Evolutionary conservation across 2,113 vertebrate genomes (phyloP).

Genomic region (Oenanthe melanoleuca): DNA sequence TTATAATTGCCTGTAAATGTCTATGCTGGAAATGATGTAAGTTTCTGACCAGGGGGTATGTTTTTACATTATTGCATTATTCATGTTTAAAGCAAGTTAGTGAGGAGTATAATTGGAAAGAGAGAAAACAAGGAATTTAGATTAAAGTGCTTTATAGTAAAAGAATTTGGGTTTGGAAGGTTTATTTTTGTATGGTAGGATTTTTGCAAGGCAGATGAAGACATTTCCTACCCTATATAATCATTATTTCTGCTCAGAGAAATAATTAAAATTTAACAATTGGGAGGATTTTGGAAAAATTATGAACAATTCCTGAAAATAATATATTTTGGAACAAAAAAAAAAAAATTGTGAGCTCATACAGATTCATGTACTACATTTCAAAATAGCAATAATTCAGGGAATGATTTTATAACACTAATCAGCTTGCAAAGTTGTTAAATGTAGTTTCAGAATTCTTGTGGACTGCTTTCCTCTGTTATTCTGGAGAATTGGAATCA

Average conservation of each 20-base stretch:
- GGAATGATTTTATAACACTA: neutral
- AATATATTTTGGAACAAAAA: neutral
- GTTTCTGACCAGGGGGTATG: conserved; percentile 53
- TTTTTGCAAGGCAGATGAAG: neutral
- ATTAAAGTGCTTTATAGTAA: conserved; percentile 23
- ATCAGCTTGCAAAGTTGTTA: neutral
- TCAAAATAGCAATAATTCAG: neutral
- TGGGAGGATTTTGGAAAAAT: neutral
- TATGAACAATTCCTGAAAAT: neutral
- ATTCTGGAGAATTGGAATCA: neutral
- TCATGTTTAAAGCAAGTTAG: conserved; percentile 35
- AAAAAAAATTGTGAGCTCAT: neutral
- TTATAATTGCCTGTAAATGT: conserved; percentile 58
- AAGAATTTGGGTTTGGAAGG: neutral
- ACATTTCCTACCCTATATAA: neutral
- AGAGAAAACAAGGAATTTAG: conserved; percentile 22
- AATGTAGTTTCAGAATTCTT: neutral
- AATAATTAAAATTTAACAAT: neutral
- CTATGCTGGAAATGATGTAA: conserved; percentile 51
- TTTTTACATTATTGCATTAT: conserved; percentile 52
- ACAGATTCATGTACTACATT: neutral
- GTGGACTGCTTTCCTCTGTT: neutral
- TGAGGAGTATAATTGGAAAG: conserved; percentile 25
- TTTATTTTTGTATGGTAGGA: neutral
- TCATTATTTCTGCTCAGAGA: neutral